Percentiles rank a stretch among this genome's conserved stretches.
Evolutionary conservation across 2,113 vertebrate genomes (phyloP).

Genomic region (Scomber japonicus): DNA sequence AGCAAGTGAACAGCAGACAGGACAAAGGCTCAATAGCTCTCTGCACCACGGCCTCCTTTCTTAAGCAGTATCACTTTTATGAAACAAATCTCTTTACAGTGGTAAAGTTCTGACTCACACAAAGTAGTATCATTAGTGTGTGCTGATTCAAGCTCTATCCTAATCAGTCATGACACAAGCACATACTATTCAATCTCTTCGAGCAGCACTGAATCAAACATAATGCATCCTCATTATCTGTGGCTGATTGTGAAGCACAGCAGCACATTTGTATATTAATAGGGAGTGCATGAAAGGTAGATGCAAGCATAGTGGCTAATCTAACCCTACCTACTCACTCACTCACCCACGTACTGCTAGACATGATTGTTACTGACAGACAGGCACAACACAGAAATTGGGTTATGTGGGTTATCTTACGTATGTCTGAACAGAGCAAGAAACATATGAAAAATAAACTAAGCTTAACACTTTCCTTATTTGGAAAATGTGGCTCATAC

Average conservation of each 20-base stretch:
- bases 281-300: slow-evolving; percentile 69
- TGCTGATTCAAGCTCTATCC: slow-evolving; percentile 61
- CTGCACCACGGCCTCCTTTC: slow-evolving; percentile 43
- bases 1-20: slow-evolving; percentile 40
- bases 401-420: slow-evolving; percentile 20
- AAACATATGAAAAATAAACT: neutral
- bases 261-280: slow-evolving; percentile 79
- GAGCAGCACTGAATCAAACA: slow-evolving; percentile 71
- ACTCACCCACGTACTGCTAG: slow-evolving; percentile 57
- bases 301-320: slow-evolving; percentile 54
- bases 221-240: slow-evolving; percentile 77
- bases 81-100: slow-evolving; percentile 61
- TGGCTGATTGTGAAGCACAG: slow-evolving; percentile 78
- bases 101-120: slow-evolving; percentile 54
- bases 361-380: slow-evolving; percentile 68
- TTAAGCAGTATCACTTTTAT: slow-evolving; percentile 58
- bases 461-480: neutral
- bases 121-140: slow-evolving; percentile 72
- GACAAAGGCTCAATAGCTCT: slow-evolving; percentile 61
- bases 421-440: neutral
- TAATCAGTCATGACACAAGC: slow-evolving; percentile 80
- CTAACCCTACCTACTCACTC: slow-evolving; percentile 56
- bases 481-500: neutral
- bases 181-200: slow-evolving; percentile 77
- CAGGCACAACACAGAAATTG: slow-evolving; percentile 51